phyloP scores from a whole-genome alignment of 2,113 vertebrate genomes.

The Equus przewalskii region DNA sequence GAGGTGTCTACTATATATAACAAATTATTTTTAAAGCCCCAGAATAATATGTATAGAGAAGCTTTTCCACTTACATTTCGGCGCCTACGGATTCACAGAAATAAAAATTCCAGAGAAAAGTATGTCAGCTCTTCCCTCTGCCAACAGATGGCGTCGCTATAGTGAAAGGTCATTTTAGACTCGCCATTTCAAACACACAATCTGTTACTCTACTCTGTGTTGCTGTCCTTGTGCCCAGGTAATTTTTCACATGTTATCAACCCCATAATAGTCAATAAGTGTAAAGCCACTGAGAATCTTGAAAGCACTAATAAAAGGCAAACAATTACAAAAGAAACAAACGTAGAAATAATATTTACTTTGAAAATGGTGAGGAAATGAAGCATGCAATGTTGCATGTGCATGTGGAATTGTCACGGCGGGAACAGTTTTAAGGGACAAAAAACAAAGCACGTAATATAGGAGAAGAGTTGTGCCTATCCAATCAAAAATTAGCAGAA shows the following conservation, averaged over 20 bases:
- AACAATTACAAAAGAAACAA: background rate
- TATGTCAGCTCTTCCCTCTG: background rate
- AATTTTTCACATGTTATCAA: background rate
- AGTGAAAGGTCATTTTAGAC: background rate
- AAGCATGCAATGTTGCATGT: background rate
- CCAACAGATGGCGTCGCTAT: background rate
- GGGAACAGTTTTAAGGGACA: background rate
- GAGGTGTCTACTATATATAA: background rate
- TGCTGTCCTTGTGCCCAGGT: background rate
- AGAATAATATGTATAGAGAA: background rate
- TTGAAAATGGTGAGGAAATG: background rate
- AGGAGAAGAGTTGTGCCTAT: background rate
- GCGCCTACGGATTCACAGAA: background rate
- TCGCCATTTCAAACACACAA: background rate
- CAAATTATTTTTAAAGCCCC: background rate
- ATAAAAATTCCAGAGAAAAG: background rate
- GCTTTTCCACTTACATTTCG: conserved; percentile 27
- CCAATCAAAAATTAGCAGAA: background rate
- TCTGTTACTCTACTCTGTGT: background rate
- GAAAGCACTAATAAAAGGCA: background rate
- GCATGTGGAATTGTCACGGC: background rate
- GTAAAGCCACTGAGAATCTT: background rate
- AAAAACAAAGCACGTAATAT: background rate
- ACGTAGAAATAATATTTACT: background rate
- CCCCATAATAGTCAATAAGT: background rate